phyloP scores from a whole-genome alignment of 2,797 vertebrate genomes.

The Acipenser ruthenus region DNA sequence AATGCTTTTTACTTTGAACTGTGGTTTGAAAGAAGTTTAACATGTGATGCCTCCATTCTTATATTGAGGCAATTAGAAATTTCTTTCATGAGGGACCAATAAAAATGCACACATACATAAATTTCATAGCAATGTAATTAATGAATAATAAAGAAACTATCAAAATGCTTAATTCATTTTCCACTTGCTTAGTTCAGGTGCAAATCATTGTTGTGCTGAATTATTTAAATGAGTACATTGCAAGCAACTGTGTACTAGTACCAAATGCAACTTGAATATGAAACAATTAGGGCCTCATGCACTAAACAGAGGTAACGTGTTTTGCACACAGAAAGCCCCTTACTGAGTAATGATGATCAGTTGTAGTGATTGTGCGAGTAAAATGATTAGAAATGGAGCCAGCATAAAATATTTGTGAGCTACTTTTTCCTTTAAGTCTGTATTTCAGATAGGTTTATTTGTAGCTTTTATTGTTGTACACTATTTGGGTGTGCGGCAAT shows the following conservation, averaged over 20 bases:
- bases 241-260: conserved; percentile 19
- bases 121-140: conserved; percentile 34
- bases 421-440: too few species aligned
- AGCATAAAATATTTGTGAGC: too few species aligned
- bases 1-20: conserved; percentile 27
- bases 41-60: conserved; percentile 33
- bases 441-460: too few species aligned
- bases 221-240: conserved; percentile 21
- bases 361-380: too few species aligned
- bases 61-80: conserved; percentile 32
- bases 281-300: too few species aligned
- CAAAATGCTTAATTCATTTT: conserved; percentile 35
- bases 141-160: conserved; percentile 33
- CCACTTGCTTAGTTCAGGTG: conserved; percentile 22
- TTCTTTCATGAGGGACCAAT: conserved; percentile 37
- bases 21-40: conserved; percentile 28
- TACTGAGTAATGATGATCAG: too few species aligned
- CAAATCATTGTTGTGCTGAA: conserved; percentile 31
- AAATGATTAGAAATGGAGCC: too few species aligned
- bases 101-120: conserved; percentile 31
- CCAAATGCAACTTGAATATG: too few species aligned
- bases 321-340: too few species aligned
- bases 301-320: too few species aligned
- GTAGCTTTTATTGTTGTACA: too few species aligned
- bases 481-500: too few species aligned